Base-by-base conservation (phyloP, 2,888 invertebrate genomes). In the Cantharis rufa region DNA sequence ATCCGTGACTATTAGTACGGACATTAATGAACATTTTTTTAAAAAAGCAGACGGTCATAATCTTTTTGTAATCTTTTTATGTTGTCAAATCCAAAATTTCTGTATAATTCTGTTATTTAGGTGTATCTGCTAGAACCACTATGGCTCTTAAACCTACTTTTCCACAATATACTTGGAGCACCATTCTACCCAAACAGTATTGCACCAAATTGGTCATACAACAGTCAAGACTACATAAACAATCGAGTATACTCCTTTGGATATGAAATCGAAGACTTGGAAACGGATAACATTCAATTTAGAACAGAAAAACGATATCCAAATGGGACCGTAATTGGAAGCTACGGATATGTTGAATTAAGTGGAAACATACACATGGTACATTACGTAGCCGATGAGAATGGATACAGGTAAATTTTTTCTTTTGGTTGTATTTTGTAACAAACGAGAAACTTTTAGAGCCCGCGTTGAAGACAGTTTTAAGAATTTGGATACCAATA, bases 251-350 rank as follows among this genome's bases (percentile, higher is more conserved):
- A 94, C 84, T 91, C 92, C 0, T 95, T 93, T 84, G 93, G 94
- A 13, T 95, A 93, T 84, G 93, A 94, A 82, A 88, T 93, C 9
- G 89, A 92, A 62, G 94, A 95, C 84, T 88, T 91, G 0, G 85
- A 85, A 9, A 91, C 90, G 3, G 91, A 92, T 11, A 94, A 94
- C 82, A 89, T 90, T 7, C 95, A 95, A 84, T 95, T 92, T 84
- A 89, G 94, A 3, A 91, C 91, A 71, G 95, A 95, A 84, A 92
- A 93, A 81, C 89, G 93, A 32, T 91, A 91, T 79, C 86, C 91
- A 0, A 94, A 95, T 85, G 94, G 94, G 16, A 93, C 94, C 3
- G 92, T 94, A 0, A 89, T 90, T 0, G 95, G 95, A 3, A 92
- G 92, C 80, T 95, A 94, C 84, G 95, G 95, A 0, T 92, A 92